Conservation (phyloP, 2,888 invertebrate genomes). For the Lasius platythorax region DNA sequence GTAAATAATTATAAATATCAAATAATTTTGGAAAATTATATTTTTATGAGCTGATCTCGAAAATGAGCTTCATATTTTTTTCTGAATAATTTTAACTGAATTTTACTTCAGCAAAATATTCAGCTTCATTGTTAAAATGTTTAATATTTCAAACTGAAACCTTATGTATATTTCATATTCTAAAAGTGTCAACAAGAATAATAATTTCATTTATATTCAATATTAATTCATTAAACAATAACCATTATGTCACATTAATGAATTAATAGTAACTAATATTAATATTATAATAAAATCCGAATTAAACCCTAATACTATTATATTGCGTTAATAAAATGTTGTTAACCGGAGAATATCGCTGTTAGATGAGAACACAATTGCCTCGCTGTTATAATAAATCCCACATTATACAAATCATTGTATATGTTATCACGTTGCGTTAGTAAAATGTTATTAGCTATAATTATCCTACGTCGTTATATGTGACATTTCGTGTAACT, state of each 20-base stretch:
- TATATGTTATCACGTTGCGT: background rate
- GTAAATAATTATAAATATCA: too few species aligned
- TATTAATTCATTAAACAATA: slow-evolving; percentile 12
- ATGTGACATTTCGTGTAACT: background rate
- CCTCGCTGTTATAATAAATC: background rate
- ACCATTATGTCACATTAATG: background rate
- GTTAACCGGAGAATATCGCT: background rate
- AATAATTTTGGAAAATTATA: background rate
- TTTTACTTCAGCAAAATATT: background rate
- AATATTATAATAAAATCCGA: background rate
- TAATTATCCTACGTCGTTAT: background rate
- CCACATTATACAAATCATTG: background rate
- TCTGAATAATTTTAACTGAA: background rate
- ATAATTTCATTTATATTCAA: background rate
- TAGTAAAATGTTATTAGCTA: slow-evolving; percentile 15
- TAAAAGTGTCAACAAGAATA: background rate
- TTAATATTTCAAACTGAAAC: background rate
- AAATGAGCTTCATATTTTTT: background rate
- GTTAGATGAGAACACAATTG: background rate
- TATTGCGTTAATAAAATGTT: background rate
- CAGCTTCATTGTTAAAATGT: background rate
- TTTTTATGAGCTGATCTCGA: background rate
- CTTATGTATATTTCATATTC: background rate
- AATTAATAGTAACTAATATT: background rate
- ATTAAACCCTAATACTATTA: background rate